These are phyloP conservation scores for Salticus scenicus DNA, from an alignment of 2,888 invertebrate genomes.

Conservation along the genomic window DNA sequence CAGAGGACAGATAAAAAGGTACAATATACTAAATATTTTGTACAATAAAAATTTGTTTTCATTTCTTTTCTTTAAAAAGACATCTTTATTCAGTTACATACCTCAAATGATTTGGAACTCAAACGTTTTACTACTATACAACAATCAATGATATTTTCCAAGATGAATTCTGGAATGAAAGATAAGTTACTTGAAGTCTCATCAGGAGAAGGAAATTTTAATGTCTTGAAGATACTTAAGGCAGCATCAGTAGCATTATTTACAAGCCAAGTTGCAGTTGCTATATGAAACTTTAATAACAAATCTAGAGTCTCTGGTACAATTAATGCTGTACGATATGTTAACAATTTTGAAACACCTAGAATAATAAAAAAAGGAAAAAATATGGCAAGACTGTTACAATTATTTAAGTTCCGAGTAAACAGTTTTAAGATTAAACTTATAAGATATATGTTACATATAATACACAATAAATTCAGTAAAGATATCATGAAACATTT, in stretches of 20 bases:
- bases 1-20: too few species aligned
- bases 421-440: too few species aligned
- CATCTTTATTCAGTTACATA: slow-evolving; percentile 18
- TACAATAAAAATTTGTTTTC: too few species aligned
- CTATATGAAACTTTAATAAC: slow-evolving; percentile 85
- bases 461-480: too few species aligned
- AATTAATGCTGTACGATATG: slow-evolving; percentile 81
- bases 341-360: slow-evolving; percentile 72
- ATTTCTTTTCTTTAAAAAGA: too few species aligned
- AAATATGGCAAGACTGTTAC: too few species aligned
- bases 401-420: too few species aligned
- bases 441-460: too few species aligned
- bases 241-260: slow-evolving; percentile 82
- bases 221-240: slow-evolving; percentile 72
- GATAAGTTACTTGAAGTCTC: slow-evolving; percentile 76
- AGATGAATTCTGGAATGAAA: slow-evolving; percentile 91
- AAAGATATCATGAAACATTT: too few species aligned
- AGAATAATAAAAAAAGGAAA: slow-evolving; percentile 39
- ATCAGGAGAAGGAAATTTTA: slow-evolving; percentile 75
- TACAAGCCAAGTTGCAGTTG: slow-evolving; percentile 88
- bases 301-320: slow-evolving; percentile 84
- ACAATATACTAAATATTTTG: too few species aligned
- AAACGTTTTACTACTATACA: slow-evolving; percentile 85
- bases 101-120: slow-evolving; percentile 81
- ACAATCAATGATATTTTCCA: slow-evolving; percentile 90